phyloP scores from a whole-genome alignment of 2,113 vertebrate genomes.

The Hippoglossus stenolepis region DNA sequence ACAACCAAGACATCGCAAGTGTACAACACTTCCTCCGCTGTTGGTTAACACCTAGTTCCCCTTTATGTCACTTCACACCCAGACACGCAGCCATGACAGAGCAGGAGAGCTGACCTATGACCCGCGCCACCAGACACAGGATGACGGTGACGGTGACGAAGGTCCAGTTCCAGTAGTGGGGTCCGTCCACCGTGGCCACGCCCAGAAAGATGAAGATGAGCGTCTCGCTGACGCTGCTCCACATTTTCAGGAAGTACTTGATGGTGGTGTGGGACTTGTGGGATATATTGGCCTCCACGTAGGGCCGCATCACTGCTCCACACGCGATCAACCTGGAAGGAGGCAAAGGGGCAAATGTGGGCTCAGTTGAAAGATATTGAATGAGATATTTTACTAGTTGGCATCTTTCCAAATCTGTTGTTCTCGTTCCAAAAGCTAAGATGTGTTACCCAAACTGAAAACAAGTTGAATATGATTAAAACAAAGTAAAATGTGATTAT shows the following conservation, averaged over 20 bases:
- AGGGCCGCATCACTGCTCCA: slow-evolving; percentile 93
- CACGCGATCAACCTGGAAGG: slow-evolving; percentile 90
- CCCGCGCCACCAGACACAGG: slow-evolving; percentile 92
- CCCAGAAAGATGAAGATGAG: slow-evolving; percentile 99
- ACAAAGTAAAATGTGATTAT: too few species aligned
- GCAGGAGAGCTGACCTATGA: slow-evolving; percentile 85
- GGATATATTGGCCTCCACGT: slow-evolving; percentile 98
- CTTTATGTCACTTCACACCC: background rate
- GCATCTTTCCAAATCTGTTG: background rate
- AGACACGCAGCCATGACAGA: background rate
- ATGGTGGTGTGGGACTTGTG: slow-evolving; percentile 99
- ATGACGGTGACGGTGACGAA: slow-evolving; percentile 92
- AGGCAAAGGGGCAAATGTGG: background rate
- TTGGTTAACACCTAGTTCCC: background rate
- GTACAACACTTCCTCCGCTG: background rate
- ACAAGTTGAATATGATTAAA: too few species aligned
- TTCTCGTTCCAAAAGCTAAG: background rate
- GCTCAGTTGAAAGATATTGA: background rate
- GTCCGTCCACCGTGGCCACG: slow-evolving; percentile 93
- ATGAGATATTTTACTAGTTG: background rate
- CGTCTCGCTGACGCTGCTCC: slow-evolving; percentile 98
- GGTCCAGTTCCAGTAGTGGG: slow-evolving; percentile 94
- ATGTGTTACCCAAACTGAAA: too few species aligned
- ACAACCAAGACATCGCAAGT: background rate
- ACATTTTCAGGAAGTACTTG: slow-evolving; percentile 99